A percentile compares a stretch with the other conserved stretches of the same genome.
Conservation (phyloP, 92 coral and sea anemone species). For the Parazoanthus swiftii region DNA sequence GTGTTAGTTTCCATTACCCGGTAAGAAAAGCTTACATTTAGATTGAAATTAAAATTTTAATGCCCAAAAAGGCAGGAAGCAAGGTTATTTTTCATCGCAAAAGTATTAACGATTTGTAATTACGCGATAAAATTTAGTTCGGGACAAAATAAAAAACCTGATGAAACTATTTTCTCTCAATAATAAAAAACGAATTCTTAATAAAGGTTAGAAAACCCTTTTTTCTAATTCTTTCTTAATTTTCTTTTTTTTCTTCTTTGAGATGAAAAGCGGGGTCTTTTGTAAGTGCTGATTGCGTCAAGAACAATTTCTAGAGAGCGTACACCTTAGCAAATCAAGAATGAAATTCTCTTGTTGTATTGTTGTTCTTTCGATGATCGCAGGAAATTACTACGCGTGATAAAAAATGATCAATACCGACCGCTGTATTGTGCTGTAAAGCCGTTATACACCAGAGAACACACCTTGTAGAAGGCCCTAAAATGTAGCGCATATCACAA, state of each 20-base stretch:
- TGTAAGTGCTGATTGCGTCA: background rate
- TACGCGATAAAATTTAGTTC: constrained; percentile 16
- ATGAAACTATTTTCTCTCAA: background rate
- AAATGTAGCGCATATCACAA: background rate
- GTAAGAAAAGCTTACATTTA: background rate
- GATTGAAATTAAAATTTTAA: constrained; percentile 9
- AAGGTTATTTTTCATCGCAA: background rate
- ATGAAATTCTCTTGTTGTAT: background rate
- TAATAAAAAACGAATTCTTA: background rate
- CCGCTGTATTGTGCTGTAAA: background rate
- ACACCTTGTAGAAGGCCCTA: background rate
- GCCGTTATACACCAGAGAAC: constrained; percentile 1
- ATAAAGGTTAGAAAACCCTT: background rate
- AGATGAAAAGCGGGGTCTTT: background rate
- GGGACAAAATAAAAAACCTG: background rate
- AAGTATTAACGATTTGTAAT: constrained; percentile 26
- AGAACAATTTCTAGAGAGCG: background rate
- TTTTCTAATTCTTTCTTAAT: too few relatives aligned
- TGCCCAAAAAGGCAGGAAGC: constrained; percentile 28
- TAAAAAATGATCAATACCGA: constrained; percentile 12
- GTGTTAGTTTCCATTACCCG: constrained; percentile 34
- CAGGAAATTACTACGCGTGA: constrained; percentile 27
- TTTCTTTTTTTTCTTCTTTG: too few relatives aligned
- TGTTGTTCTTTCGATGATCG: background rate
- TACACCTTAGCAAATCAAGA: background rate